Evolutionary conservation across 2,888 invertebrate species (phyloP).

Genomic region (Tanytarsus gracilentus): DNA sequence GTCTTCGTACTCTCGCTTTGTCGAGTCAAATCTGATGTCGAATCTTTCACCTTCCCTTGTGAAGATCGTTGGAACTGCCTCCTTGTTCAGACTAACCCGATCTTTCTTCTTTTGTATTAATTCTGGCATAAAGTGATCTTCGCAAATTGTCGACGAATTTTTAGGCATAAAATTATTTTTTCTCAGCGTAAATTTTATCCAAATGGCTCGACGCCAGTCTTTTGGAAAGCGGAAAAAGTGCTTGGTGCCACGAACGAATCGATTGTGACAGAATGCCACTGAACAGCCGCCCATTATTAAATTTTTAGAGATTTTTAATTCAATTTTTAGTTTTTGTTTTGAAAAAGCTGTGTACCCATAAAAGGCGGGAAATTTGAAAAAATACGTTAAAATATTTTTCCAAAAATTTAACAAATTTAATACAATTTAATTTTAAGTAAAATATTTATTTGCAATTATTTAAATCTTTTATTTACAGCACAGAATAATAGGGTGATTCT

Average conservation of each 20-base stretch:
- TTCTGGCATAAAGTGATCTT: slow-evolving; percentile 7
- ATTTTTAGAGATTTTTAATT: too few relatives aligned
- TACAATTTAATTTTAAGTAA: too few relatives aligned
- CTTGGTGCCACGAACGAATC: neutral
- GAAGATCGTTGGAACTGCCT: slow-evolving; percentile 8
- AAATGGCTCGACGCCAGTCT: neutral
- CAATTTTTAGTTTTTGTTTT: too few relatives aligned
- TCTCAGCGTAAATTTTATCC: slow-evolving; percentile 8
- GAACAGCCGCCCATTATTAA: slow-evolving; percentile 25
- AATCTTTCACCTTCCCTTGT: too few relatives aligned
- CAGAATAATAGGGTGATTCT: too few relatives aligned
- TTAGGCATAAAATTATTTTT: neutral
- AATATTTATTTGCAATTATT: too few relatives aligned
- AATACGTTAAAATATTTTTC: too few relatives aligned
- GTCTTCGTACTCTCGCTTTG: neutral
- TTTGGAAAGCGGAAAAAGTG: slow-evolving; percentile 22
- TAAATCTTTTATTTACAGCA: too few relatives aligned
- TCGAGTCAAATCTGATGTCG: neutral
- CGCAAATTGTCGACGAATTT: slow-evolving; percentile 4
- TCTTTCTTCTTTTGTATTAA: slow-evolving; percentile 6
- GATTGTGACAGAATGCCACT: neutral
- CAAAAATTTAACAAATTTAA: too few relatives aligned
- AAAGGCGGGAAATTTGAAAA: too few relatives aligned
- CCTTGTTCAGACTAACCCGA: neutral
- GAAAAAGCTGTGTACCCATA: too few relatives aligned